Evolutionary conservation across 2,888 invertebrate genomes (phyloP), one percentile per base, ranked within the genome.

Genomic region (Catocala nupta): DNA sequence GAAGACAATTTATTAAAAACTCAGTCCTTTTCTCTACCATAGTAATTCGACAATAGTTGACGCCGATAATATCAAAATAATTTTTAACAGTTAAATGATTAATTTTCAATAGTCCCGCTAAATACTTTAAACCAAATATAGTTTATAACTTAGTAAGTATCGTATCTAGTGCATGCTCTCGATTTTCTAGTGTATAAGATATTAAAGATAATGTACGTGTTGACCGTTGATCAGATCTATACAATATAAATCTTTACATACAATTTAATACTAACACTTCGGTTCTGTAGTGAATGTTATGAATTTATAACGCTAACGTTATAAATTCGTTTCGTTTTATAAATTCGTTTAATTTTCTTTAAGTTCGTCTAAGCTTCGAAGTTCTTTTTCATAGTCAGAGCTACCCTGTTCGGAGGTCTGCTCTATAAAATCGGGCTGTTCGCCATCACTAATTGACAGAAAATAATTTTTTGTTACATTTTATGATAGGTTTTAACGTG

Each of bases 31-130:
- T 25, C 25, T 25, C 25, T 25, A 4, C 25, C 25, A 25, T 25
- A 25, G 25, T 25, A 3, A 25, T 45, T 47, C 16, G 47, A 47
- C 12, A 47, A 47, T 47, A 47, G 16, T 47, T 47, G 6, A 67
- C 42, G 10, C 58, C 47, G 13, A 16, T 47, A 47, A 13, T 47
- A 12, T 12, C 47, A 47, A 47, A 13, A 47, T 47, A 25, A 13
- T 47, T 16, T 47, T 47, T 47, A 16, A 47, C 12, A 47, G 47
- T 47, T 16, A 47, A 47, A 16, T 47, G 47, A 47, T 47, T 16
- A 16, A 47, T 47, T 47, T 47, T 47, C 47, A 47, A 47, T 47
- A 47, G 13, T 13, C 47, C 16, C 13, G 47, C 47, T 47, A 47
- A 47, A 47, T 47, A 12, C 13, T 47, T 13, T 47, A 47, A 47